Conservation (phyloP, 2,888 invertebrate species). For the Villa cingulata region DNA sequence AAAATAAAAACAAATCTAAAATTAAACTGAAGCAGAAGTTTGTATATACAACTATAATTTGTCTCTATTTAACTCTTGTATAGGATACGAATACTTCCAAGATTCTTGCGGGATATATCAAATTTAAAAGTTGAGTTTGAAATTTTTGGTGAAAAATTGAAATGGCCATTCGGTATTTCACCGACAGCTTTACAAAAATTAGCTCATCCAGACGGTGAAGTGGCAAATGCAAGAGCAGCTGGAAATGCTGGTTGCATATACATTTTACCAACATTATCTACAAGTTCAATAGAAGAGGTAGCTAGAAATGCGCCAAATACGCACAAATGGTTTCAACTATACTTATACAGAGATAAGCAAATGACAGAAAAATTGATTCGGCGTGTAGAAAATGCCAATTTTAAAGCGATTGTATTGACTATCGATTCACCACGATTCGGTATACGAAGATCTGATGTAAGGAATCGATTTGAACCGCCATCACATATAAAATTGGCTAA, state of each 20-base stretch:
- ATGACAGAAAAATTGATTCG: constrained; percentile 56
- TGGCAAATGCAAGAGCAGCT: constrained; percentile 74
- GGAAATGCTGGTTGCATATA: constrained; percentile 59
- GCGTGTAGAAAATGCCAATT: constrained; percentile 70
- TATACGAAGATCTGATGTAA: constrained; percentile 61
- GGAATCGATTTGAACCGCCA: constrained; percentile 74
- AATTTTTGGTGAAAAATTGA: constrained; percentile 45
- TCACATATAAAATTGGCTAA: constrained; percentile 71
- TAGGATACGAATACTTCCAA: constrained; percentile 64
- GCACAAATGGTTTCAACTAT: constrained; percentile 83
- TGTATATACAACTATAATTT: background rate
- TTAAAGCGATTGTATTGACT: constrained; percentile 72
- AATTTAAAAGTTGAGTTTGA: constrained; percentile 46
- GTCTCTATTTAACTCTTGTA: constrained; percentile 11
- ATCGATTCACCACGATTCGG: constrained; percentile 85
- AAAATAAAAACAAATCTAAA: too few relatives aligned
- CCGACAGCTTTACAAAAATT: constrained; percentile 86
- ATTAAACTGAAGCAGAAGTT: too few relatives aligned
- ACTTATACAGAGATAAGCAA: constrained; percentile 72
- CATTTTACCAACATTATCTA: constrained; percentile 74
- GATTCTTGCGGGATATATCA: constrained; percentile 61
- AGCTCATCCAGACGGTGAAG: constrained; percentile 82
- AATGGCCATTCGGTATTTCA: constrained; percentile 65
- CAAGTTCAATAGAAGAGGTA: constrained; percentile 78
- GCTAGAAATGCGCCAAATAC: constrained; percentile 60